Evolutionary conservation across 1,140 invertebrate genomes (phyloP).

Genomic region (Heliothis virescens): DNA sequence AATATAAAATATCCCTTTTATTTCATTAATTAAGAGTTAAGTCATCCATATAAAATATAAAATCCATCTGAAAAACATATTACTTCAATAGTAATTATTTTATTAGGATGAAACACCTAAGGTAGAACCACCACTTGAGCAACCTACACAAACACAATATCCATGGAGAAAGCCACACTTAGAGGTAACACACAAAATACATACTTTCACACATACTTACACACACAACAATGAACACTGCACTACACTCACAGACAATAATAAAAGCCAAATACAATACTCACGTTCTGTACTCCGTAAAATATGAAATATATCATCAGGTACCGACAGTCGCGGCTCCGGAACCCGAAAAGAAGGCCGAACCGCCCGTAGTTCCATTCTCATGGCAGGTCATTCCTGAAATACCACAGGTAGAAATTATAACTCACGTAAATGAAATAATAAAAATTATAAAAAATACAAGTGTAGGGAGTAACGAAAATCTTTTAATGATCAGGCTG

Average conservation of each 20-base stretch:
- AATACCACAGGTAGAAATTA: constrained; percentile 79
- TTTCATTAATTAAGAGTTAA: no score
- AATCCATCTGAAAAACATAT: neutral
- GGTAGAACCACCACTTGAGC: constrained; percentile 55
- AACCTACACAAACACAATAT: constrained; percentile 58
- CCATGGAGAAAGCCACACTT: constrained; percentile 66
- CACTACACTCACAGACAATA: constrained; percentile 17
- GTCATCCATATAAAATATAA: neutral
- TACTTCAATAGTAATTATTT: neutral
- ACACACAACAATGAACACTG: constrained; percentile 13
- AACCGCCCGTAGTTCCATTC: constrained; percentile 76
- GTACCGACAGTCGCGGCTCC: constrained; percentile 67
- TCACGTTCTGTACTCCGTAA: constrained; percentile 24
- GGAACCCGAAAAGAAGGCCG: constrained; percentile 69
- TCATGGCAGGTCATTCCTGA: constrained; percentile 81
- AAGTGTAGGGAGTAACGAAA: constrained; percentile 35
- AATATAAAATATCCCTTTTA: neutral
- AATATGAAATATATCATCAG: constrained; percentile 59
- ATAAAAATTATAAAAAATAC: neutral
- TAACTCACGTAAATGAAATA: constrained; percentile 44
- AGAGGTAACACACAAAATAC: constrained; percentile 52
- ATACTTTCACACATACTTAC: constrained; percentile 39
- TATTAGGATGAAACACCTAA: constrained; percentile 57
- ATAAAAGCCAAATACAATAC: constrained; percentile 5
- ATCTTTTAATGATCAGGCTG: constrained; percentile 69